These are phyloP conservation scores for Centropus bengalensis DNA, from an alignment of 2,113 vertebrate species.

Conservation along the genomic window DNA sequence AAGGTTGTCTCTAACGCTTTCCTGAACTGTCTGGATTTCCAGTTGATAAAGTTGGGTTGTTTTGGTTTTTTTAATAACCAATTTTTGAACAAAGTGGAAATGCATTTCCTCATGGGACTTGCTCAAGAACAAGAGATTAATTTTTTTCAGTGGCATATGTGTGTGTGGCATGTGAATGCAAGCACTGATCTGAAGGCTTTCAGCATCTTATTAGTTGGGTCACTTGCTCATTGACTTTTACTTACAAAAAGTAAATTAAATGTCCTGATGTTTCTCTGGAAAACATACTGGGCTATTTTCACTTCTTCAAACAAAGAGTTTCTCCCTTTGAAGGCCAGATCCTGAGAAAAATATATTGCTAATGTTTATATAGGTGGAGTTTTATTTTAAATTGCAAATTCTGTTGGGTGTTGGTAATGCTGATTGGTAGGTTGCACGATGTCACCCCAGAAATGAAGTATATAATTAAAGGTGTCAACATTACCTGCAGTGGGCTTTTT, in stretches of 20 bases:
- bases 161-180: not conserved
- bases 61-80: not conserved
- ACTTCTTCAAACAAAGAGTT: not conserved
- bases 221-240: not conserved
- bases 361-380: not conserved
- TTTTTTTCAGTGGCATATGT: not conserved
- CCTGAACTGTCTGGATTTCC: not conserved
- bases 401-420: not conserved
- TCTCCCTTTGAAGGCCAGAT: not conserved
- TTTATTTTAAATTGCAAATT: not conserved
- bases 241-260: not conserved
- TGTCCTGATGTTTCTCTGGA: not conserved
- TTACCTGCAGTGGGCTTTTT: not conserved
- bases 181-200: not conserved
- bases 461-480: constrained; percentile 5
- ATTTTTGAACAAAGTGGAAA: not conserved
- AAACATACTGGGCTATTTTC: not conserved
- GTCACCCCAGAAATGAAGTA: not conserved
- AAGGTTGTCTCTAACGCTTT: not conserved
- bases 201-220: not conserved
- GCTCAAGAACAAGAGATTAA: not conserved
- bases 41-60: not conserved
- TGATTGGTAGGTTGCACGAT: not conserved
- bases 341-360: not conserved
- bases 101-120: not conserved